Base-by-base conservation (phyloP, 2,797 vertebrate species). In the Stomatorhinus walkeri region DNA sequence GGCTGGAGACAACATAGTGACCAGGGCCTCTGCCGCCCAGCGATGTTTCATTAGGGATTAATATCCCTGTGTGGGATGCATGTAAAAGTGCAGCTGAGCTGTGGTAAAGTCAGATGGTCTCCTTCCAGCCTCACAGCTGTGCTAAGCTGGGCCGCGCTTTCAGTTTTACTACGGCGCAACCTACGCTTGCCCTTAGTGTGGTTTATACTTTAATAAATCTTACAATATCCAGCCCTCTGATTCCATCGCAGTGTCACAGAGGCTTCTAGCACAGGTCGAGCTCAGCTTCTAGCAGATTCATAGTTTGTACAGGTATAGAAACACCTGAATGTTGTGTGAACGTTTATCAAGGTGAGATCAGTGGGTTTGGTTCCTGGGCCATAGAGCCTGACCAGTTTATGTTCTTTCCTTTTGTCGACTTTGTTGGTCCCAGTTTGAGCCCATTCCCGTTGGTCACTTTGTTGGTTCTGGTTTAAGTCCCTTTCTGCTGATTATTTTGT, bases 241-340 rank as follows among this genome's bases (percentile, higher is more conserved):
- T 28, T 40, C 32, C n/a, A 32, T 5, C 19, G 24, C 64, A 86
- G 16, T 22, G 48, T 59, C 72, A 59, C 19, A 22, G 40, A 83
- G 36, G 6, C 32, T 43, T n/a, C 92, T 93, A 93, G 94, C 94
- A 93, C 93, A 91, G 24, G 64, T 4, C 24, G 22, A 72, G 64
- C 28, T 14, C 64, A 72, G 64, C 28, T 72, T 28, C 8, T 32
- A 72, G 64, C 2, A 72, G 64, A 72, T 36, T 72, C 32, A 36
- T 36, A 36, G 12, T 72, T 4, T 36, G 68, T 72, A 4, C 4
- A 14, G 3, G 12, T 32, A 36, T 72, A 76, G 4, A 76, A 76
- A 10, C 4, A 76, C 68, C 12, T 76, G 68, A 76, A 36, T 0
- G 22, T 72, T 0, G 68, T 36, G 28, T 72, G 9, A 16, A 16